Percentiles rank a stretch among this genome's conserved stretches.
These are phyloP conservation scores for Cantharis nigra DNA, from an alignment of 2,888 invertebrate genomes.

Conservation along the genomic window DNA sequence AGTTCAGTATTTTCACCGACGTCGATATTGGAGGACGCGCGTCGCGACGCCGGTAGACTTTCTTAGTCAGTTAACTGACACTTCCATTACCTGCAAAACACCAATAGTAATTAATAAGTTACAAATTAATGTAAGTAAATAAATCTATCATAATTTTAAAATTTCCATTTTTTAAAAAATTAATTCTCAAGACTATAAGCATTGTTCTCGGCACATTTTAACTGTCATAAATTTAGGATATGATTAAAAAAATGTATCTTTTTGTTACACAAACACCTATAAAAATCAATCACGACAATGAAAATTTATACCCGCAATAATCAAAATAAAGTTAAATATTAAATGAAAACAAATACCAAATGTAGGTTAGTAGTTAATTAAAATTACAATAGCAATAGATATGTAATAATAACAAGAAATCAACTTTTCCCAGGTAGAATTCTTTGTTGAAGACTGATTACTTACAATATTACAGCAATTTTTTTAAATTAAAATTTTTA, in stretches of 20 bases:
- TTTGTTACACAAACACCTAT: background rate
- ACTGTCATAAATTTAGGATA: background rate
- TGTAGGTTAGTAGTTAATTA: background rate
- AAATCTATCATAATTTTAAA: background rate
- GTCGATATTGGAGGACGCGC: conserved; percentile 45
- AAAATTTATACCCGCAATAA: background rate
- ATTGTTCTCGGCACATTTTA: background rate
- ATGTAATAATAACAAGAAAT: background rate
- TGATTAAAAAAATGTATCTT: background rate
- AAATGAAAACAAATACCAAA: background rate
- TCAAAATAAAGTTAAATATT: background rate
- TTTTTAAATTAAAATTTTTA: background rate
- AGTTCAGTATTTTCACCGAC: conserved; percentile 46
- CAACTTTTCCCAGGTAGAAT: background rate
- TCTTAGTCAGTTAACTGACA: conserved; percentile 27
- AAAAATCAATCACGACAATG: background rate
- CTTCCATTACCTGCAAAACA: conserved; percentile 3
- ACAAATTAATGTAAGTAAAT: background rate
- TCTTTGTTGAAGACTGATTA: background rate
- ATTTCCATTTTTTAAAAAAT: background rate
- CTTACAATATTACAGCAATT: background rate
- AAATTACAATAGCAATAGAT: background rate
- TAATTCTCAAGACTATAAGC: background rate
- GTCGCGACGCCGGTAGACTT: conserved; percentile 41
- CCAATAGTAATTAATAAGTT: background rate